phyloP scores from a whole-genome alignment of 2,888 invertebrate species.

The Branchipolynoe longqiensis region DNA sequence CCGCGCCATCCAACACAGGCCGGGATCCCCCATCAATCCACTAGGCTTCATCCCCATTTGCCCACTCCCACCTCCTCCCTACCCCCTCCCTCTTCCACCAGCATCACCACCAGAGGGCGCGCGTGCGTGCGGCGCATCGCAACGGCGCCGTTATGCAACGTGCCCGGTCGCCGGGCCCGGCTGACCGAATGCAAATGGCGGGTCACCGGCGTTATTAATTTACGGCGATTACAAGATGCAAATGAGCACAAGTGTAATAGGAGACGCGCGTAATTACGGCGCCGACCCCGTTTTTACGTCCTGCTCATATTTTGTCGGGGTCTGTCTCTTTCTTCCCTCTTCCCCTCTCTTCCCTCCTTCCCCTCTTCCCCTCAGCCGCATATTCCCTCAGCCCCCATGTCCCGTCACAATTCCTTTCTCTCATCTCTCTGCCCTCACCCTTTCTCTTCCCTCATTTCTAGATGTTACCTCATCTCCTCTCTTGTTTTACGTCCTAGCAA shows the following conservation, averaged over 20 bases:
- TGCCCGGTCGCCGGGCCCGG: background rate
- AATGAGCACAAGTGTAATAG: conserved; percentile 43
- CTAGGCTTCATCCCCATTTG: too few species aligned
- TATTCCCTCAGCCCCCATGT: background rate
- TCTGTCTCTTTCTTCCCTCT: too few species aligned
- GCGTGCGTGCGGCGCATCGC: background rate
- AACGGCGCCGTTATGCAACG: conserved; percentile 24
- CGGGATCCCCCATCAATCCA: too few species aligned
- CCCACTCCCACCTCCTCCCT: too few species aligned
- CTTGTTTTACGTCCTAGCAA: too few species aligned
- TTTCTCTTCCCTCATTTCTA: too few species aligned
- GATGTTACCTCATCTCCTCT: too few species aligned
- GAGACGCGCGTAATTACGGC: conserved; percentile 35
- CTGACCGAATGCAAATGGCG: conserved; percentile 51
- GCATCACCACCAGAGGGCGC: too few species aligned
- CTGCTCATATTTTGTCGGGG: background rate
- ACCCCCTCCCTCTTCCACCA: too few species aligned
- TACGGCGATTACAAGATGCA: conserved; percentile 53
- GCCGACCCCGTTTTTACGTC: conserved; percentile 27
- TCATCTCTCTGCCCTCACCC: too few species aligned
- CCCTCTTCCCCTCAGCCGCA: background rate
- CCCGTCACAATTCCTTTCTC: background rate
- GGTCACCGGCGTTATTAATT: conserved; percentile 43
- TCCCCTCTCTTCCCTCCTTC: too few species aligned
- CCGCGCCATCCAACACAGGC: too few species aligned